Evolutionary conservation across 1,140 invertebrate species (phyloP).

Genomic region (Limonius californicus): DNA sequence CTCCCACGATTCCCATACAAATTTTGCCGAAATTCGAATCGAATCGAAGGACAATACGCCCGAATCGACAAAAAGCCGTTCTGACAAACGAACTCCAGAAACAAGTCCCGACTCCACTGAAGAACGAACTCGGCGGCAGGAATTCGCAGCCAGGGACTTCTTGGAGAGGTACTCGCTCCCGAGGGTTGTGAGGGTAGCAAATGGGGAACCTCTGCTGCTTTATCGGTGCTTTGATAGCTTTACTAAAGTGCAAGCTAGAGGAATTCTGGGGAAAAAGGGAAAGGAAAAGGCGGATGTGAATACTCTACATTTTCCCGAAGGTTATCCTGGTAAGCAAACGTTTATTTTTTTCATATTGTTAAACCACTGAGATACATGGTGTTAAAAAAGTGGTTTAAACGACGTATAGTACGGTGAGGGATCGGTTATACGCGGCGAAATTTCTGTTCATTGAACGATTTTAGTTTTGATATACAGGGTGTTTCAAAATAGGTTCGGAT

Average conservation of each 20-base stretch:
- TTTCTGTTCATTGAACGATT: too few species aligned
- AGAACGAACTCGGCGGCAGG: slow-evolving; percentile 19
- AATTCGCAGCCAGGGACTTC: slow-evolving; percentile 36
- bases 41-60: slow-evolving; percentile 32
- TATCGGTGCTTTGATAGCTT: slow-evolving; percentile 55
- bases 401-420: too few species aligned
- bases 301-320: slow-evolving; percentile 55
- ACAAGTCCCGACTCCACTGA: slow-evolving; percentile 30
- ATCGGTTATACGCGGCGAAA: too few species aligned
- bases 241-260: slow-evolving; percentile 53
- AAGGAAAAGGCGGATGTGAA: slow-evolving; percentile 53
- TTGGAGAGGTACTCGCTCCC: slow-evolving; percentile 39
- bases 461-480: too few species aligned
- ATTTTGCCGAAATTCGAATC: slow-evolving; percentile 20
- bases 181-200: slow-evolving; percentile 33
- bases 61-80: slow-evolving; percentile 33
- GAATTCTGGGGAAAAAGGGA: slow-evolving; percentile 52
- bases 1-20: slow-evolving; percentile 37
- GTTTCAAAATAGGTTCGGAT: too few species aligned
- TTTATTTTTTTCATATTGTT: too few species aligned
- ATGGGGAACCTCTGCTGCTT: slow-evolving; percentile 49
- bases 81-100: slow-evolving; percentile 22
- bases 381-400: too few species aligned
- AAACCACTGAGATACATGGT: too few species aligned
- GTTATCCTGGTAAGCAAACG: slow-evolving; percentile 55